These are phyloP conservation scores for Halotydeus destructor DNA, from an alignment of 1,140 invertebrate species.

Conservation along the genomic window DNA sequence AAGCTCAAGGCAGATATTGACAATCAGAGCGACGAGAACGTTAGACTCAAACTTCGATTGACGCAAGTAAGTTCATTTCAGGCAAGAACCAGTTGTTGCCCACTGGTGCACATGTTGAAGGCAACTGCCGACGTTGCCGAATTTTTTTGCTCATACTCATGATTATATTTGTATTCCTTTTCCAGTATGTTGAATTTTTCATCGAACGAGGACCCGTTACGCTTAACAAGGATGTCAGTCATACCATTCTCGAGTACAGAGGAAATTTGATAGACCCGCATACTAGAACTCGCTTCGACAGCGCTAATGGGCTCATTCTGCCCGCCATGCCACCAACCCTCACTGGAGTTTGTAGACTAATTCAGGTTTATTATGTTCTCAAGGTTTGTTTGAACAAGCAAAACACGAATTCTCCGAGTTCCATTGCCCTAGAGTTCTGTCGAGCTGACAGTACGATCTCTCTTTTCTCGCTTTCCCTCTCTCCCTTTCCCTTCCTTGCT, in stretches of 20 bases:
- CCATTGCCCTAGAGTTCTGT: too few relatives aligned
- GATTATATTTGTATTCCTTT: conserved; percentile 14
- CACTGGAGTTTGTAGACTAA: conserved; percentile 45
- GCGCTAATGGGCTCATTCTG: conserved; percentile 40
- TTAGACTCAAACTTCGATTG: conserved; percentile 42
- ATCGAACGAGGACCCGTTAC: conserved; percentile 57
- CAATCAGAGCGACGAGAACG: conserved; percentile 50
- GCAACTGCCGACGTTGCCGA: not conserved
- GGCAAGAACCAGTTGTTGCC: not conserved
- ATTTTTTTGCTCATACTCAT: not conserved
- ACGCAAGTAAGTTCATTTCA: conserved; percentile 33
- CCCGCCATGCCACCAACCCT: conserved; percentile 58
- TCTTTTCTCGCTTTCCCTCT: not conserved
- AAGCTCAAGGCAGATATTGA: conserved; percentile 50
- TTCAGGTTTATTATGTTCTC: conserved; percentile 57
- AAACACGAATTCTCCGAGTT: not conserved
- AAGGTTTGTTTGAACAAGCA: conserved; percentile 34
- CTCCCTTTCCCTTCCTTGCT: not conserved
- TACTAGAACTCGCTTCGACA: conserved; percentile 37
- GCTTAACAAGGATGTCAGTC: conserved; percentile 44
- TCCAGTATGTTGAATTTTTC: conserved; percentile 52
- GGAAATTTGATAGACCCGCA: conserved; percentile 39
- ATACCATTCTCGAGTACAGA: conserved; percentile 47
- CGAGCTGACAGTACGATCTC: conserved; percentile 4
- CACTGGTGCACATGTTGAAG: not conserved